Conservation (phyloP, 2,888 invertebrate genomes). For the Eudasyphora cyanicolor region DNA sequence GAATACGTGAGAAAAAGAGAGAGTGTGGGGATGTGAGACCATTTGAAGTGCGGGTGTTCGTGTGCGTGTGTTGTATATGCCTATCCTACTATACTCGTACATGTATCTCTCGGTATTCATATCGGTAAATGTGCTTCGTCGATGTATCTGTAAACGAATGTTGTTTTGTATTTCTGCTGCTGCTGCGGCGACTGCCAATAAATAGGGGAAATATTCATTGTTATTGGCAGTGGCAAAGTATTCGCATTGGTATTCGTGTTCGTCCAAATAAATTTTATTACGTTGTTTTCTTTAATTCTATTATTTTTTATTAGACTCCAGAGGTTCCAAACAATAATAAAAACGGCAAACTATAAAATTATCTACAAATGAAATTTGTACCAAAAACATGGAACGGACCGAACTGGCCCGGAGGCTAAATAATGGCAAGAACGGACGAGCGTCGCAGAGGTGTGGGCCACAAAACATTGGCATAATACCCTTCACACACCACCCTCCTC, state of each 20-base stretch:
- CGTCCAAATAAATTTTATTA: conserved; percentile 26
- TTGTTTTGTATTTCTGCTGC: too few relatives aligned
- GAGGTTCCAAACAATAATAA: conserved; percentile 24
- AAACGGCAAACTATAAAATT: conserved; percentile 32
- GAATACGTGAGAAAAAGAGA: background rate
- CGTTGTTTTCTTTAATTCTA: conserved; percentile 30
- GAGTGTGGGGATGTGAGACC: background rate
- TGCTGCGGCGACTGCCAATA: too few relatives aligned
- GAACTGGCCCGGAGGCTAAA: conserved; percentile 31
- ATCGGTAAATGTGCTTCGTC: too few relatives aligned
- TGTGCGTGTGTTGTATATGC: background rate
- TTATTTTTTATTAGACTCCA: conserved; percentile 29
- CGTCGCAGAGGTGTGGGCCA: background rate
- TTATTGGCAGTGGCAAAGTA: background rate
- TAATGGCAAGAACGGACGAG: too few relatives aligned
- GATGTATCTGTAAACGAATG: background rate
- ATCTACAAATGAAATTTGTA: conserved; percentile 14
- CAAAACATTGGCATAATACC: background rate
- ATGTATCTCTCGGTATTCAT: too few relatives aligned
- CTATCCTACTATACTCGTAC: too few relatives aligned
- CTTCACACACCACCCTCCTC: too few relatives aligned
- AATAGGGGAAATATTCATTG: conserved; percentile 8
- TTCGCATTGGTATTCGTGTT: too few relatives aligned
- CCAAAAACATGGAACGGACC: background rate
- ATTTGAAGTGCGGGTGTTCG: background rate